phyloP scores from a whole-genome alignment of 2,113 vertebrate species.

The Malurus elegans region DNA sequence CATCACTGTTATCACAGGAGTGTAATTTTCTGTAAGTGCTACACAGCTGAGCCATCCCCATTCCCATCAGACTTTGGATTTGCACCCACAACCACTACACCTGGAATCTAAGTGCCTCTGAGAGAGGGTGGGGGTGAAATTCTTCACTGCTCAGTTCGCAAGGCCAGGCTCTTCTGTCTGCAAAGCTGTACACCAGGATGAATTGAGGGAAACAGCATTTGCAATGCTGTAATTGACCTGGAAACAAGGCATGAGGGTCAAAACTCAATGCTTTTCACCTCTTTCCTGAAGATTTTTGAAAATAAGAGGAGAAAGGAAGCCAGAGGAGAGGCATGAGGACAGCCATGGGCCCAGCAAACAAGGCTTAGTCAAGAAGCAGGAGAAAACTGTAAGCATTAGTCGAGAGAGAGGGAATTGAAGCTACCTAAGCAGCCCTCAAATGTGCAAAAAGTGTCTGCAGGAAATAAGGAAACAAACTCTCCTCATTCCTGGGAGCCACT shows the following conservation, averaged over 20 bases:
- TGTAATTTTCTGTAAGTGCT: not conserved
- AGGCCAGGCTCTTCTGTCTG: not conserved
- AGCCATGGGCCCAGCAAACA: not conserved
- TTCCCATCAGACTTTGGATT: not conserved
- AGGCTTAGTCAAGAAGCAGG: not conserved
- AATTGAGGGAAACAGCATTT: not conserved
- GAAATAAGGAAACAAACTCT: not conserved
- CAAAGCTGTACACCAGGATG: not conserved
- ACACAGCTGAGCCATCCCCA: not conserved
- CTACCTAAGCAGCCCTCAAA: not conserved
- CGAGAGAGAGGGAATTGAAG: not conserved
- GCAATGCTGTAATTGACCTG: rapidly evolving
- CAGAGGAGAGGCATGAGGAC: rapidly evolving
- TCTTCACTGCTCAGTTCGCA: rapidly evolving
- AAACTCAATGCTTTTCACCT: not conserved
- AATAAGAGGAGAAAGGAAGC: not conserved
- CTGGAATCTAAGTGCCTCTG: not conserved
- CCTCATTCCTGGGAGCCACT: not conserved
- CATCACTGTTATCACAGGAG: rapidly evolving
- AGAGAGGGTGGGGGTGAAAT: not conserved
- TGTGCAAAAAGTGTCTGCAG: not conserved
- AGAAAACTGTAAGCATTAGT: not conserved
- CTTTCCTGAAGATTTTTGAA: not conserved
- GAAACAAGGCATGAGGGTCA: not conserved
- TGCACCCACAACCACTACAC: not conserved